Base-by-base conservation (phyloP, 2,888 invertebrate species). In the Parnassius mnemosyne region DNA sequence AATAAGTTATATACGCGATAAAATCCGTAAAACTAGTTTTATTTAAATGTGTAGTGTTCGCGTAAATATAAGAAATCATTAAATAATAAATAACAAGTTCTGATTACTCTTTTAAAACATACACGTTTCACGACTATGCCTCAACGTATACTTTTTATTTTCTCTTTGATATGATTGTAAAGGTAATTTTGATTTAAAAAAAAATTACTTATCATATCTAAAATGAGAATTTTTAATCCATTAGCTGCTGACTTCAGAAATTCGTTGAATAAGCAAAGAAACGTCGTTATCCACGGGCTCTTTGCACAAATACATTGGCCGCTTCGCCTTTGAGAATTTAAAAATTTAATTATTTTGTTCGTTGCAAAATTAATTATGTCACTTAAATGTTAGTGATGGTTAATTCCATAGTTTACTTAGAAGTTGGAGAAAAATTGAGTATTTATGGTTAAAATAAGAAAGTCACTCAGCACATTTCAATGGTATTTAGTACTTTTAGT, bases 281-380 rank as follows among this genome's bases (percentile, higher is more conserved):
- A 13, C 47, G 53, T 13, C 54, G 54, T 25, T 43, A 53, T 55
- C 54, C 55, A 47, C 47, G 25, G 50, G 50, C 59, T 41, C 41
- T 46, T 53, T 74, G 82, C 83, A 81, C 84, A 84, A 84, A 83
- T 81, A 83, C 83, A 84, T 84, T 84, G 79, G 79, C 75, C 76
- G 74, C 77, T 80, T 79, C 76, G 76, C 81, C 84, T 84, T 84
- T 84, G 42, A 78, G 80, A 83, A 80, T 80, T 81, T 78, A 79
- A 78, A 80, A 83, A 80, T 80, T 81, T 78, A 79, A 78, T 80
- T 84, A 84, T 83, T 84, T 85, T 85, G 84, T 84, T 85, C 85
- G 82, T 79, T 74, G 77, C 74, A 76, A 83, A 84, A 83, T 85
- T 83, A 83, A 84, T 84, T 83, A 41, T 42, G 49, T 13, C 49